Evolutionary conservation across 2,113 vertebrate species (phyloP).

Genomic region (Speoplatyrhinus poulsoni): DNA sequence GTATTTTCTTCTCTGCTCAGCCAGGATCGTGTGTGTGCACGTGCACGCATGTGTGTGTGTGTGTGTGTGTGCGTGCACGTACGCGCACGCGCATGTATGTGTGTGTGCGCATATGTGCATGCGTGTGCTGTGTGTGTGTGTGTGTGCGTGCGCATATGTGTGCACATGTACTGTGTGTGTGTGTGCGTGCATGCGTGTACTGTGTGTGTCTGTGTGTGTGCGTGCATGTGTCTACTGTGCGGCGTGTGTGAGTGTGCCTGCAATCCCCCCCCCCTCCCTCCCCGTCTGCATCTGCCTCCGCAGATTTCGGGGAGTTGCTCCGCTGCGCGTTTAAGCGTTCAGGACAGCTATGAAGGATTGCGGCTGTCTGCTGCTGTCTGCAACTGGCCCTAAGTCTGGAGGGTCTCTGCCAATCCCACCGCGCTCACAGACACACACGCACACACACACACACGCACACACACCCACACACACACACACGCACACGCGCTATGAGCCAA

Average conservation of each 20-base stretch:
- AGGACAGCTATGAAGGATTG: slow-evolving; percentile 71
- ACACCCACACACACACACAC: slow-evolving; percentile 25
- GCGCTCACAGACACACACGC: slow-evolving; percentile 27
- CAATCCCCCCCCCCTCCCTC: slow-evolving; percentile 17
- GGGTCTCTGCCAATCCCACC: slow-evolving; percentile 59
- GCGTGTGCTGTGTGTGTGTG: too few species aligned
- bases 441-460: slow-evolving; percentile 3
- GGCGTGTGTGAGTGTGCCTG: not conserved
- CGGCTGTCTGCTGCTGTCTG: slow-evolving; percentile 62
- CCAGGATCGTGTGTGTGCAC: slow-evolving; percentile 4
- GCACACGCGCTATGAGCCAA: slow-evolving; percentile 55
- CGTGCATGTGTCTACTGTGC: not conserved
- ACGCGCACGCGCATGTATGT: not conserved
- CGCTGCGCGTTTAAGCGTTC: slow-evolving; percentile 69
- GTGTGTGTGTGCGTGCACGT: slow-evolving; percentile 12
- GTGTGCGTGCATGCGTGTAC: too few species aligned
- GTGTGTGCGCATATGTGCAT: too few species aligned
- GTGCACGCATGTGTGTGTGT: slow-evolving; percentile 1
- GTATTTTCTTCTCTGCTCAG: slow-evolving; percentile 49
- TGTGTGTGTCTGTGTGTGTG: not conserved
- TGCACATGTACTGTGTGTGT: too few species aligned
- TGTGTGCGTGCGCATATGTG: not conserved
- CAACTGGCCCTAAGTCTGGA: slow-evolving; percentile 63
- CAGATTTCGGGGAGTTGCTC: slow-evolving; percentile 66
- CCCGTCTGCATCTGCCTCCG: slow-evolving; percentile 51